Base-by-base conservation (phyloP, 2,888 invertebrate species). In the Eueremaeus valkanovi region DNA sequence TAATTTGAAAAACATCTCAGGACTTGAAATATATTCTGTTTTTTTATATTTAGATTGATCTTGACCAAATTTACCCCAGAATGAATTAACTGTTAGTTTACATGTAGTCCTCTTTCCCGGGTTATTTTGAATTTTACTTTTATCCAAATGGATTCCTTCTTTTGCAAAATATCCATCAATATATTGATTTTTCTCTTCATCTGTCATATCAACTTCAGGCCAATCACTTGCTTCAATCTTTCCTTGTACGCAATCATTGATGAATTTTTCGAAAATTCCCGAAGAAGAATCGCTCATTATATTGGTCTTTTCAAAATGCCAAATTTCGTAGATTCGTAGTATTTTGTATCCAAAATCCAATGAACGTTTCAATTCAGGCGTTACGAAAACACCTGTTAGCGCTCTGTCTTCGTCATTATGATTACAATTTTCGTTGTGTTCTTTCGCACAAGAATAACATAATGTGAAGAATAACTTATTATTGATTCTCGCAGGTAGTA, bases 191-290 rank as follows among this genome's bases (percentile, higher is more conserved):
- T 76, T 79, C 27, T 81, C 79, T 51, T 78, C 76, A 13, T 79
- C 79, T 6, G 78, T 78, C n/a, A 36, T 27, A 72, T 78, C 78
- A 61, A 78, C 73, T 1, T 58, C n/a, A 1, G 81, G 81, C 78
- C 79, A 81, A 1, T 79, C 81, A 40, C 78, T 78, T 0, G 80
- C 77, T 77, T 81, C 81, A 55, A 80, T 79, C 76, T 81, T 81
- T 24, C 80, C 68, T 49, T 79, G 79, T 5, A 81, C 73, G 73
- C 81, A 81, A 1, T 76, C 78, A 55, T 79, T 79, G 0, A 81
- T 79, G 72, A 81, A 81, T 8, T 76, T 75, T 21, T 78, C 70
- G 75, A 81, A 81, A 18, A 82, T 36, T 0, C 80, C 80, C 9
- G 11, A 24, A 16, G 16, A n/a, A 33, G 16, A 9, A 6, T 33